phyloP scores from a whole-genome alignment of 2,113 vertebrate species.

The Casuarius casuarius region DNA sequence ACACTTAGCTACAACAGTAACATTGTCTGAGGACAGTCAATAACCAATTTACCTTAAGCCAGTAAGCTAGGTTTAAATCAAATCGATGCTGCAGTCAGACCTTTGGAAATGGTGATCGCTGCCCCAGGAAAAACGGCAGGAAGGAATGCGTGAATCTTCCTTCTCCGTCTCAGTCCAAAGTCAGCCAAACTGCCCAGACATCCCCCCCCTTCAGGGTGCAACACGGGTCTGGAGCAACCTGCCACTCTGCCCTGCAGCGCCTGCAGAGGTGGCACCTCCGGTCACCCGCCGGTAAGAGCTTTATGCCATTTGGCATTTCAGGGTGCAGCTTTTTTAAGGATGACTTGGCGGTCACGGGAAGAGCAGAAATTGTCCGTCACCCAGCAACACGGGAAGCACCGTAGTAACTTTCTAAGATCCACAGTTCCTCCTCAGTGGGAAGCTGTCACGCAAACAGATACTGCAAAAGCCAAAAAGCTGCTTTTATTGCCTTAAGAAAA shows the following conservation, averaged over 20 bases:
- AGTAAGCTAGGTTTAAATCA: not conserved
- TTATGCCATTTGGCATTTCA: not conserved
- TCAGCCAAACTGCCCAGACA: not conserved
- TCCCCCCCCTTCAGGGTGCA: no score
- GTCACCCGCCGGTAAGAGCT: accelerated
- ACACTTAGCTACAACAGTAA: not conserved
- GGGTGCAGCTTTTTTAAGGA: not conserved
- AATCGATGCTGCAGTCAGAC: not conserved
- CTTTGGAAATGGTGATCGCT: not conserved
- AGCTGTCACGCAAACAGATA: constrained; percentile 3
- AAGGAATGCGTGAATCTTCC: not conserved
- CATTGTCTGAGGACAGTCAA: not conserved
- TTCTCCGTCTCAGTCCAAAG: not conserved
- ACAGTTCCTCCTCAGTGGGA: not conserved
- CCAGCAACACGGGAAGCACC: not conserved
- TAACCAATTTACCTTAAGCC: not conserved
- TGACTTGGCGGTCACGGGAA: not conserved
- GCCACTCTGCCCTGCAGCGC: accelerated
- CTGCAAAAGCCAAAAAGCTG: not conserved
- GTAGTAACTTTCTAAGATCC: constrained; percentile 14
- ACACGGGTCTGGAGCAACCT: accelerated
- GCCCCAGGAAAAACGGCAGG: not conserved
- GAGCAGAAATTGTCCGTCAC: constrained; percentile 1
- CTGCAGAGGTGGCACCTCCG: not conserved
- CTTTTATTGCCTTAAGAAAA: not conserved